These are phyloP conservation scores for Anguilla rostrata DNA, from an alignment of 2,113 vertebrate species.

Conservation along the genomic window DNA sequence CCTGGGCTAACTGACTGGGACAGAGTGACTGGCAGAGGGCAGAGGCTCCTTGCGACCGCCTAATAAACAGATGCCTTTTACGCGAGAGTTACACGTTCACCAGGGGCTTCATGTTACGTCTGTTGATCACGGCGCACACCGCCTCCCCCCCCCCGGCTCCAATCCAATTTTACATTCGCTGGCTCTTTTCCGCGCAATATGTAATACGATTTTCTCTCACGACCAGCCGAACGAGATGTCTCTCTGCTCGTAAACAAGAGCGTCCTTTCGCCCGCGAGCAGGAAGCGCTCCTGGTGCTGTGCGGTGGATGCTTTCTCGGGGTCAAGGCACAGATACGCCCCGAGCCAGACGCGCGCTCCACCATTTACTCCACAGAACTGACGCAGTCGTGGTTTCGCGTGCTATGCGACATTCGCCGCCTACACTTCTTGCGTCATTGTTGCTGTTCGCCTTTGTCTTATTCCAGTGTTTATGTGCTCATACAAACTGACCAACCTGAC, in stretches of 20 bases:
- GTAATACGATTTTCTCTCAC: background rate
- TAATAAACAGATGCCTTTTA: no score
- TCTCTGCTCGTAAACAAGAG: background rate
- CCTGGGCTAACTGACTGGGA: background rate
- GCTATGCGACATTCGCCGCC: no score
- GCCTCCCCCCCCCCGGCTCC: background rate
- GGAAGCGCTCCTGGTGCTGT: background rate
- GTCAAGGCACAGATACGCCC: background rate
- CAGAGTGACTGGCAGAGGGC: background rate
- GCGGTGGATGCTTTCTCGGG: no score
- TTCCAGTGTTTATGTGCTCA: background rate
- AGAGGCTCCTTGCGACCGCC: no score
- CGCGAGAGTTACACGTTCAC: background rate
- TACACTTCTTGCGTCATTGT: background rate
- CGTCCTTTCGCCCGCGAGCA: background rate
- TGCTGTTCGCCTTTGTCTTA: background rate
- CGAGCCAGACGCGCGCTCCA: background rate
- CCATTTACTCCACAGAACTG: background rate
- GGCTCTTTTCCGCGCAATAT: background rate
- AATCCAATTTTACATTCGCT: background rate
- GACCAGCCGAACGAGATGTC: background rate
- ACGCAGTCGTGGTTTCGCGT: background rate
- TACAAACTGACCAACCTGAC: background rate
- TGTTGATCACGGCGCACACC: background rate
- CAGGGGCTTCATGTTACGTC: background rate